phyloP scores from a whole-genome alignment of 1,140 invertebrate species.

The Thaumatotibia leucotreta region DNA sequence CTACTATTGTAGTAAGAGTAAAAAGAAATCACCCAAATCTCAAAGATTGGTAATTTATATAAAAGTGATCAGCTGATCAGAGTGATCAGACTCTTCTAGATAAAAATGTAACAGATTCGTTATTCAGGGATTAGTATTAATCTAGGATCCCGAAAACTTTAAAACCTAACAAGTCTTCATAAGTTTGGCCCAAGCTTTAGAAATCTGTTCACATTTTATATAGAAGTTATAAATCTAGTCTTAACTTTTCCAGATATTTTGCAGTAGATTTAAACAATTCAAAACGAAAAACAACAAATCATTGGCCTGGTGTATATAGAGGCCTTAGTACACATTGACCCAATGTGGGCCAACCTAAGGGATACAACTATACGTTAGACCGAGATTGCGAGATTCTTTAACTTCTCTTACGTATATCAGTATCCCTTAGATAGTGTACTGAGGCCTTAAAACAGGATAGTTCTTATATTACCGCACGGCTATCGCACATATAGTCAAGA shows the following conservation, averaged over 20 bases:
- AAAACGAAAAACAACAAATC: slow-evolving; percentile 43
- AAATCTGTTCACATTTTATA: not conserved
- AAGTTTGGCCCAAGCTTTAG: too few relatives aligned
- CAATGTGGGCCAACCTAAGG: too few relatives aligned
- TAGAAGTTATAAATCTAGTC: not conserved
- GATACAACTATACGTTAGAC: too few relatives aligned
- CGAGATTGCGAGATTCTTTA: too few relatives aligned
- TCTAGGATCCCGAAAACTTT: not conserved
- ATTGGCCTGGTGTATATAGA: slow-evolving; percentile 41
- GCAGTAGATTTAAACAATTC: slow-evolving; percentile 23
- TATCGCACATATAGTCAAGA: slow-evolving; percentile 32
- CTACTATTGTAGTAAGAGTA: not conserved
- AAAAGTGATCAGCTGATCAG: not conserved
- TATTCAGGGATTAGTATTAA: not conserved
- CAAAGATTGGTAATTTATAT: not conserved
- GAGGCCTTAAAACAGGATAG: slow-evolving; percentile 12
- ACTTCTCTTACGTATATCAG: too few relatives aligned
- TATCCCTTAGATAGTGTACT: too few relatives aligned
- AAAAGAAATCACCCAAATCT: slow-evolving; percentile 6
- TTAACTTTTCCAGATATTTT: slow-evolving; percentile 1
- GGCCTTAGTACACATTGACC: too few relatives aligned
- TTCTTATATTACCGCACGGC: slow-evolving; percentile 48
- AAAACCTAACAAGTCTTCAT: too few relatives aligned
- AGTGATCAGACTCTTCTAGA: not conserved
- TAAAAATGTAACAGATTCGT: not conserved